phyloP scores from a whole-genome alignment of 1,140 invertebrate species.

The Ips nitidus region DNA sequence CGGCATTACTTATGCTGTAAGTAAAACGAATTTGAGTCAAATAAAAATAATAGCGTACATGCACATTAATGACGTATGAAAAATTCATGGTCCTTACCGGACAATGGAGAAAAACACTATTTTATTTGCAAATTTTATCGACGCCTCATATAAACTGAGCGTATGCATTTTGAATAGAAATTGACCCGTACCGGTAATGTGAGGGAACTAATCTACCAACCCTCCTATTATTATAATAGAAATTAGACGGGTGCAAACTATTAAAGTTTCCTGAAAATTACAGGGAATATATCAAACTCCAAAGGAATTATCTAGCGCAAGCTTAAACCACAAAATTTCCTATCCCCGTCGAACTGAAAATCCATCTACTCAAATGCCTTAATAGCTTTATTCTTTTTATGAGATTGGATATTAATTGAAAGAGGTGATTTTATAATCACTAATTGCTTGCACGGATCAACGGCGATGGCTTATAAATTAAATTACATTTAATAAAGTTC shows the following conservation, averaged over 20 bases:
- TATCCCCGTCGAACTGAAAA: constrained; percentile 12
- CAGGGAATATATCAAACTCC: constrained; percentile 31
- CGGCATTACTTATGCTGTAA: constrained; percentile 5
- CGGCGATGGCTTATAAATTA: constrained; percentile 11
- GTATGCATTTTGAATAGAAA: constrained; percentile 35
- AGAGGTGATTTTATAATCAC: background rate
- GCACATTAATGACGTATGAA: constrained; percentile 13
- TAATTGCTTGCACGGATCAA: background rate
- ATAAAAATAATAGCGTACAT: constrained; percentile 1
- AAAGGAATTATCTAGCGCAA: constrained; percentile 25
- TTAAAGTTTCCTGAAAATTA: constrained; percentile 28
- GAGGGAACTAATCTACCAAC: constrained; percentile 22
- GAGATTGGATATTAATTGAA: background rate
- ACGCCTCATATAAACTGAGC: constrained; percentile 11
- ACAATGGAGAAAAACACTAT: constrained; percentile 22
- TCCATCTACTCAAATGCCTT: constrained; percentile 7
- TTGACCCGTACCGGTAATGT: constrained; percentile 18
- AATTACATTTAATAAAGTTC: constrained; percentile 5
- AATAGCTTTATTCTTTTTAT: background rate
- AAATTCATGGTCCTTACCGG: constrained; percentile 9
- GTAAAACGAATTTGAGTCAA: constrained; percentile 6
- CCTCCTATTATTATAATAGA: constrained; percentile 34
- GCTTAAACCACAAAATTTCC: constrained; percentile 32
- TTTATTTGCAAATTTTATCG: constrained; percentile 30
- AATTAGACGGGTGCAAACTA: constrained; percentile 31